Conservation (phyloP, 1,140 invertebrate species). For the Oncopeltus fasciatus region DNA sequence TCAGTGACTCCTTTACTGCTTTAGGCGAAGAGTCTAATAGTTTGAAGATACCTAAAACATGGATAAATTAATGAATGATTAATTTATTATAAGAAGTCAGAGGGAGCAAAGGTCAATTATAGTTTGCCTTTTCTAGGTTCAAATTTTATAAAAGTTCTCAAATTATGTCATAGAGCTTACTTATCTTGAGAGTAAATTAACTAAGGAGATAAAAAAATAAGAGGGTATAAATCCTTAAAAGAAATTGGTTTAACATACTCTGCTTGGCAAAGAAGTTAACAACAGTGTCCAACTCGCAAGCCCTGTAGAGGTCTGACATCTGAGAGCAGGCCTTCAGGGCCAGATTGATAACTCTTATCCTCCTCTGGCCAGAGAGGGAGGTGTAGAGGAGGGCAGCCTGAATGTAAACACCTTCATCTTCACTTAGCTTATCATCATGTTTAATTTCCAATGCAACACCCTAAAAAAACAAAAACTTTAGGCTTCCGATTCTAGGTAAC, state of each 20-base stretch:
- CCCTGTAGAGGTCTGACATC: conserved; percentile 83
- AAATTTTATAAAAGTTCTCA: no score
- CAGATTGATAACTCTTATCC: conserved; percentile 84
- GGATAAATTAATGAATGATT: background rate
- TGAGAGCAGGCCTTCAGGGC: conserved; percentile 78
- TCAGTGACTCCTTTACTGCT: conserved; percentile 56
- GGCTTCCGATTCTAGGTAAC: no score
- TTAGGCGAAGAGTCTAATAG: conserved; percentile 61
- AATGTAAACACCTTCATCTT: conserved; percentile 79
- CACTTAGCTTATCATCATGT: conserved; percentile 94
- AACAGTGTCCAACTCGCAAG: conserved; percentile 84
- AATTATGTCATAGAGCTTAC: no score
- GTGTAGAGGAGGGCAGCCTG: conserved; percentile 92
- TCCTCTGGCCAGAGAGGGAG: conserved; percentile 72
- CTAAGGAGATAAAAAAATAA: background rate
- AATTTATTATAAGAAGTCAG: background rate
- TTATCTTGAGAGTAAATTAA: background rate
- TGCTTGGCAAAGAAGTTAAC: conserved; percentile 91
- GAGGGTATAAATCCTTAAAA: no score
- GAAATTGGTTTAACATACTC: conserved; percentile 45
- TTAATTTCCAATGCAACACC: conserved; percentile 89
- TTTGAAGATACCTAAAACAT: conserved; percentile 50
- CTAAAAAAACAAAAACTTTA: no score
- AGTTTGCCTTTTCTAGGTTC: background rate
- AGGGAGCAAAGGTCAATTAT: background rate